phyloP scores from a whole-genome alignment of 2,113 vertebrate species.

The Bos javanicus region DNA sequence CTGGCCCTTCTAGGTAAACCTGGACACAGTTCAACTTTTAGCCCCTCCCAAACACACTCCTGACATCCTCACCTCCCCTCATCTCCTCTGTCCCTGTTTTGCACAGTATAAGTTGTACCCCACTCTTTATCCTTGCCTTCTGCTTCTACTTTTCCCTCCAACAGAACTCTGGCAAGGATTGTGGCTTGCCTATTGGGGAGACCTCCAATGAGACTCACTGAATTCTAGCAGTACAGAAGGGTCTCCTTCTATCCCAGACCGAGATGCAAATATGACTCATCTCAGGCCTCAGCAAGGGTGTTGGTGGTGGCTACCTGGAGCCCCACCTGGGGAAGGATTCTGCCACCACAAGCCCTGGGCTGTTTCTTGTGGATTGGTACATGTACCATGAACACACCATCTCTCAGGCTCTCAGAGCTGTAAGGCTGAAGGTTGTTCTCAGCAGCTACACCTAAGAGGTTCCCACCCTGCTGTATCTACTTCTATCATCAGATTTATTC shows the following conservation, averaged over 20 bases:
- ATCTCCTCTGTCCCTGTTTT: background rate
- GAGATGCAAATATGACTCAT: background rate
- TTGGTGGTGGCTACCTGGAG: background rate
- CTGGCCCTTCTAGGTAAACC: background rate
- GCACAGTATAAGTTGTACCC: background rate
- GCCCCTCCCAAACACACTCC: background rate
- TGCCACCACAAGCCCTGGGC: background rate
- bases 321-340: background rate
- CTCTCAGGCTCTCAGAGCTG: background rate
- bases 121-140: background rate
- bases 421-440: background rate
- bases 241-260: background rate
- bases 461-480: background rate
- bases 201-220: background rate
- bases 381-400: rapidly evolving
- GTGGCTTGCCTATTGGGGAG: background rate
- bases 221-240: background rate
- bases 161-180: background rate
- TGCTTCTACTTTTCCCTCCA: background rate
- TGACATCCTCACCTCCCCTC: background rate
- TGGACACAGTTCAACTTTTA: background rate
- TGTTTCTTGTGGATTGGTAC: background rate
- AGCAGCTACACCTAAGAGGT: background rate
- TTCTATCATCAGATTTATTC: background rate
- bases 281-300: background rate